Evolutionary conservation across 2,113 vertebrate genomes (phyloP), one percentile per base, ranked within the genome.

Genomic region (Limanda limanda): DNA sequence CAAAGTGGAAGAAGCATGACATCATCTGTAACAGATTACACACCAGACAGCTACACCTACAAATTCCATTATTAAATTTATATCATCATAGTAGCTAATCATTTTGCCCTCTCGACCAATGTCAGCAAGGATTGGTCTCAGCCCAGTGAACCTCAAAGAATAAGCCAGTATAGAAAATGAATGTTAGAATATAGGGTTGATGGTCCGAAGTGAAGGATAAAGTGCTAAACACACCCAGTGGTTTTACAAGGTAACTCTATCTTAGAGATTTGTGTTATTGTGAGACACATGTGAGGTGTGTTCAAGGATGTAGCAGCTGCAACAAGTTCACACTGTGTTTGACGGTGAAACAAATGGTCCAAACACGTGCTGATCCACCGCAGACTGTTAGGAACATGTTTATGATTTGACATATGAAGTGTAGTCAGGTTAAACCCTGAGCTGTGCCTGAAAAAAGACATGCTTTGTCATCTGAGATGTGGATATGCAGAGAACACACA

Each of bases 1-100:
- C 70, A 74, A 27, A 71, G 65, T 20, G 51, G 51, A 54, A 40
- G 35, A 35, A 12, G 55, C 68, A 71, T 76, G 47, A 81, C 80
- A 63, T 81, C 79, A 86, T 61, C 45, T 54, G 59, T 9, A 45
- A 73, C 59, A 27, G 1, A 52, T 71, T 45, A 45, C 57, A 68
- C 72, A 40, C 17, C 60, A 15, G 17, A 31, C 8, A 31, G 31
- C 31, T 31, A 7, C 37, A 40, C 37, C 3, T 12, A 40, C 9
- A 40, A 12, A 40, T 13, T 42, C 40, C 35, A 37, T 9, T 9
- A 37, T 37, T 10, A 2, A 8, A 10, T 37, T 9, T 37, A 37
- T 9, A 37, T 9, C 9, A 9, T 37, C 9, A 37, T 37, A 37
- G 2, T 10, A 10, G 9, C 9, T 10, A 37, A 2, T 37, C 7